Evolutionary conservation across 2,888 invertebrate genomes (phyloP), one percentile per base, ranked within the genome.

Genomic region (Alsophila aescularia): DNA sequence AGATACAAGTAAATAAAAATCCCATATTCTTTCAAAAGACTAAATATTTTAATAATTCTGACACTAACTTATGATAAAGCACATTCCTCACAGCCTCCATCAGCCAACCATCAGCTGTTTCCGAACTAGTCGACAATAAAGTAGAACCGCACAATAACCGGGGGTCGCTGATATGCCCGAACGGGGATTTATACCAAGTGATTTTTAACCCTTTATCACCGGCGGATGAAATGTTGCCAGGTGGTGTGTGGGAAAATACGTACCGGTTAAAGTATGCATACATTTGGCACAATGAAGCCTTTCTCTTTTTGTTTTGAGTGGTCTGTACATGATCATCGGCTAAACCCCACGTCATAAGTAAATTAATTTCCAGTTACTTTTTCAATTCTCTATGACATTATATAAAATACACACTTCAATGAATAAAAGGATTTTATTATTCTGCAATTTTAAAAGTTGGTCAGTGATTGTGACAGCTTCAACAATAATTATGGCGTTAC

Each of bases 201-300:
- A 90, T 90, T 90, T 90, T 89, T 90, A 89, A 90, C 87, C 87
- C 85, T 81, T 81, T 80, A 77, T 75, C 73, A 72, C 72, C 77
- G 79, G 70, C 70, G 21, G 24, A 14, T 32, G 24, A 7, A 24
- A 6, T 44, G 45, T 42, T 56, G 50, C 55, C 50, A 56, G 45
- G n/a, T 27, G 16, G 12, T 8, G 18, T 0, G 14, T 12, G 13
- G 10, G 1, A 18, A 21, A 12, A 3, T 29, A 8, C n/a, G 10
- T 1, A 2, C 29, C 29, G 9, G n/a, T n/a, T 1, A 29, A 29
- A n/a, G 10, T 1, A 29, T n/a, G n/a, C n/a, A n/a, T n/a, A n/a
- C n/a, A 24, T 24, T 7, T 7, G 24, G 24, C 24, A 1, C 5
- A 2, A n/a, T n/a, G n/a, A n/a, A n/a, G n/a, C n/a, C n/a, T n/a